These are phyloP conservation scores for Conomelus anceps DNA, from an alignment of 2,888 invertebrate genomes.

Conservation along the genomic window DNA sequence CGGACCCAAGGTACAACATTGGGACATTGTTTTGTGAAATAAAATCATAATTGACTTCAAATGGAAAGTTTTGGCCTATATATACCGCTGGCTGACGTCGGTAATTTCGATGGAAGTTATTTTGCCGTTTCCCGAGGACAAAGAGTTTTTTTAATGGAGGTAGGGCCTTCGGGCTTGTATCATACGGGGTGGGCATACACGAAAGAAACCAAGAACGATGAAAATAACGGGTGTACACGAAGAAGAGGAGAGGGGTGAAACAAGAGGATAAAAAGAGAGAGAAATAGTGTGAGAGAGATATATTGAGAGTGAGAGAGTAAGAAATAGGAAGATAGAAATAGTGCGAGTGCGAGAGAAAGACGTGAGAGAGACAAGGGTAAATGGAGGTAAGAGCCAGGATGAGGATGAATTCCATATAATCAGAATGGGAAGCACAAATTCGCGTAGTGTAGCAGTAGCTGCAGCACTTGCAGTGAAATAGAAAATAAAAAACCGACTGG, in stretches of 20 bases:
- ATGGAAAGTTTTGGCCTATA: neutral
- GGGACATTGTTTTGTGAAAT: neutral
- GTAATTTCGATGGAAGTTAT: neutral
- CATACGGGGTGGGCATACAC: neutral
- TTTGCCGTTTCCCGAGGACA: neutral
- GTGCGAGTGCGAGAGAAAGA: too few relatives aligned
- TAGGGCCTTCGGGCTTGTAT: neutral
- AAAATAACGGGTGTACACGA: too few relatives aligned
- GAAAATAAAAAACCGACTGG: neutral
- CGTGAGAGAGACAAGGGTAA: neutral
- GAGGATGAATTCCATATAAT: neutral
- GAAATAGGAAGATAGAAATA: too few relatives aligned
- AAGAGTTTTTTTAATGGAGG: neutral
- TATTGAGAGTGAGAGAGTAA: too few relatives aligned
- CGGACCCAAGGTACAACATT: neutral
- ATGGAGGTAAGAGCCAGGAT: neutral
- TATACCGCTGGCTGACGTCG: neutral
- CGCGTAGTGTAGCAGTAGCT: neutral
- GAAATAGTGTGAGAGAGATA: too few relatives aligned
- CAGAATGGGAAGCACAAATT: neutral
- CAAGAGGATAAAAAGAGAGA: too few relatives aligned
- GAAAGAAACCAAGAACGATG: too few relatives aligned
- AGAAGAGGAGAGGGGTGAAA: too few relatives aligned
- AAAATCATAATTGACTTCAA: neutral
- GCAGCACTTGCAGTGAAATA: neutral